Conservation (phyloP, 2,888 invertebrate species). For the Spilarctia lutea region DNA sequence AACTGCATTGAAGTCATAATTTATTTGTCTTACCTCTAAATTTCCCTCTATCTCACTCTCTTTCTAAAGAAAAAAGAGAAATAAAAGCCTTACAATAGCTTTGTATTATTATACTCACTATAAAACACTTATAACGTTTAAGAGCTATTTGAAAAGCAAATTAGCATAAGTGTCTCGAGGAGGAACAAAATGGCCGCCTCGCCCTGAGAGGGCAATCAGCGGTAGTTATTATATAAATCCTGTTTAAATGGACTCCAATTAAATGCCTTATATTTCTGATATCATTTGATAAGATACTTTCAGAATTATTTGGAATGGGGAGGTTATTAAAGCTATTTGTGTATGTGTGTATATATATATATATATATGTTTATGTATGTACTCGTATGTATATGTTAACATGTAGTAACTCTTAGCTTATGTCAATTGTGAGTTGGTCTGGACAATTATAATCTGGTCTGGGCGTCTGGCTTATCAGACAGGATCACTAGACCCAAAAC, state of each 20-base stretch:
- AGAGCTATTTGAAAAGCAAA: conserved; percentile 61
- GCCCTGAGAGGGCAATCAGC: conserved; percentile 42
- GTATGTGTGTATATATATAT: too few species aligned
- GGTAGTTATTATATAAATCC: conserved; percentile 50
- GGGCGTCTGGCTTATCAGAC: too few species aligned
- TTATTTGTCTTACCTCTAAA: too few species aligned
- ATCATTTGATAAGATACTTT: conserved; percentile 29
- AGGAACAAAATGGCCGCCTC: conserved; percentile 53
- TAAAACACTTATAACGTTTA: conserved; percentile 55
- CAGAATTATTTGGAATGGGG: conserved; percentile 20
- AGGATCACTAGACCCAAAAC: too few species aligned
- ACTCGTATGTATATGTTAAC: too few species aligned
- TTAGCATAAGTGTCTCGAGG: conserved; percentile 63
- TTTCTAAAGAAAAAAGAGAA: not conserved
- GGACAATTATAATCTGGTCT: too few species aligned
- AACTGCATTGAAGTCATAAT: not conserved
- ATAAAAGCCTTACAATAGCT: conserved; percentile 1
- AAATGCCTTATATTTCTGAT: conserved; percentile 44
- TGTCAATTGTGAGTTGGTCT: too few species aligned
- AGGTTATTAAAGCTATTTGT: conserved; percentile 1
- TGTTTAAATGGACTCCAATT: conserved; percentile 51
- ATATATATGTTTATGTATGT: too few species aligned
- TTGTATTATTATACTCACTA: conserved; percentile 24
- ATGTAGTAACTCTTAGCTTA: too few species aligned
- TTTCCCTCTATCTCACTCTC: not conserved